Base-by-base conservation (phyloP, 2,888 invertebrate genomes). In the Drosophila melanocephala region DNA sequence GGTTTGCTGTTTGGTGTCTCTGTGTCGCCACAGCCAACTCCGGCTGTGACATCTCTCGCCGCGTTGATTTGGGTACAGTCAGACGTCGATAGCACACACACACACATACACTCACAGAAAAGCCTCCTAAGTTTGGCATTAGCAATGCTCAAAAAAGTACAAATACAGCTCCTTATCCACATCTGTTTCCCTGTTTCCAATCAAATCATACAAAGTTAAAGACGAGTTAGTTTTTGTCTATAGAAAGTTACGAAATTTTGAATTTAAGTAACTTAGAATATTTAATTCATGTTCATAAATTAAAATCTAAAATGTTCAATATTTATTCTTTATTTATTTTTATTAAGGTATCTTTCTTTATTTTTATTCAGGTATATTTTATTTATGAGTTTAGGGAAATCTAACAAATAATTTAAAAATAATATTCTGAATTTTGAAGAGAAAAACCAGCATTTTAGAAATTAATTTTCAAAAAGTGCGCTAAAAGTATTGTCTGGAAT, bases 11-110 rank as follows among this genome's bases (percentile, higher is more conserved):
- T 47, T 47, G 47, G 4, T 47, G 71, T 70, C 70, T 67, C 70
- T 64, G 58, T 77, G 87, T 79, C 65, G 75, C 50, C 62, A 51
- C 16, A 33, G 55, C 33, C 55, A 52, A n/a, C 52, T 3, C 55
- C 35, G 58, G 55, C 66, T 50, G 66, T 61, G 71, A 75, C 77
- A 71, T 77, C 62, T 64, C 56, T 60, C 53, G 74, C 61, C 56
- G 65, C 84, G 57, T 87, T 90, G 89, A 87, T 90, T 90, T 90
- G 87, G 87, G 87, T 83, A 82, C 87, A 72, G 84, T 86, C 84
- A 50, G 33, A 82, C 62, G 37, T 52, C 64, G 39, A 57, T 42
- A 51, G 39, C 30, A 42, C 59, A 33, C 63, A 57, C 63, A 57
- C 42, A 60, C 50, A 65, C 22, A 22, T 30, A 52, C 30, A 30